phyloP scores from a whole-genome alignment of 2,888 invertebrate genomes.

The Eledona agricola region DNA sequence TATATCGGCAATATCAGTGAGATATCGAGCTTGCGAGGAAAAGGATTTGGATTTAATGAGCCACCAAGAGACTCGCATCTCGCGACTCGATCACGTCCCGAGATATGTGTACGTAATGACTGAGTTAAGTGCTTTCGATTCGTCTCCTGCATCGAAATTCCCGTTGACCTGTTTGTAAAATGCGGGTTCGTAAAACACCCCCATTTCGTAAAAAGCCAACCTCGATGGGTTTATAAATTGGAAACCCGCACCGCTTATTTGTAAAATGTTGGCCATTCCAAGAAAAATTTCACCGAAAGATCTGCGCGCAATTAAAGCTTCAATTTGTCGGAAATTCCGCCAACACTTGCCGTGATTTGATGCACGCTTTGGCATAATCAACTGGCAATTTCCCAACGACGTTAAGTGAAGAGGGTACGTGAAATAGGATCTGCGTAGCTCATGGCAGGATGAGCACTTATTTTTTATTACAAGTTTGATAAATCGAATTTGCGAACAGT shows the following conservation, averaged over 20 bases:
- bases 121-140: constrained; percentile 18
- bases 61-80: constrained; percentile 21
- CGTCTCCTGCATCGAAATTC: constrained; percentile 10
- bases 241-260: constrained; percentile 20
- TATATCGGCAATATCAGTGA: constrained; percentile 15
- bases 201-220: constrained; percentile 11
- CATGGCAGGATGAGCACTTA: constrained; percentile 22
- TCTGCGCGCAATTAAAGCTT: constrained; percentile 1
- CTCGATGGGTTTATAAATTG: constrained; percentile 22
- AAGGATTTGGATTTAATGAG: constrained; percentile 25
- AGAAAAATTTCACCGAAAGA: no score
- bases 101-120: constrained; percentile 25
- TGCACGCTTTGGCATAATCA: constrained; percentile 11
- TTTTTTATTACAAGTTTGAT: constrained; percentile 28
- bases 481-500: constrained; percentile 25
- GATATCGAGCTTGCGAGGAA: constrained; percentile 11
- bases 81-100: constrained; percentile 15
- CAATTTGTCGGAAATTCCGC: constrained; percentile 2
- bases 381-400: constrained; percentile 6
- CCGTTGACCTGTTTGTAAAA: constrained; percentile 15
- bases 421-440: constrained; percentile 18
- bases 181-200: constrained; percentile 21
- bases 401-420: constrained; percentile 19
- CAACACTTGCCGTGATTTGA: constrained; percentile 9
- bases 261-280: no score